Evolutionary conservation across 2,113 vertebrate species (phyloP), one percentile per base, ranked within the genome.

Genomic region (Prietella phreatophila): DNA sequence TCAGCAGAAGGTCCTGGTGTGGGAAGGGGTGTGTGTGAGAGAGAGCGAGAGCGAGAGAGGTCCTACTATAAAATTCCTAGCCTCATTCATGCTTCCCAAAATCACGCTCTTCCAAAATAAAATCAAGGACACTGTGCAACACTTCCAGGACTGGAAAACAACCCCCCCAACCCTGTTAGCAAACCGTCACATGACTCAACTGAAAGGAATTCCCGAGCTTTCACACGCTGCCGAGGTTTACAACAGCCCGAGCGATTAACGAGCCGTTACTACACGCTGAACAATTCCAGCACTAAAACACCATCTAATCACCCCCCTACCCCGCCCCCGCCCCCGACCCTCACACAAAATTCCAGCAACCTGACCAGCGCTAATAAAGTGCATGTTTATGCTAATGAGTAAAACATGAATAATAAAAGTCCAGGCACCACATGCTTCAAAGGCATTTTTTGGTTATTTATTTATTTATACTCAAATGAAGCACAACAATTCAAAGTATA

Each of bases 191-290:
- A 89, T 91, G 91, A 82, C 55, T 93, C 93, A 91, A 92, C 92
- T 94, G 92, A 90, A 93, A 90, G 67, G 91, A 93, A 95, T 95
- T 95, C 94, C 94, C 93, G 84, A 93, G 91, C 92, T 81, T 93
- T 94, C 90, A 92, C 92, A 93, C 91, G 91, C 73, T 86, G 84
- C 22, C 88, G 17, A 65, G 50, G n/a, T 60, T 88, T 80, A 95
- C 95, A 95, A 95, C 93, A 85, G 89, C 69, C 53, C 80, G 61
- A 92, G 94, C 92, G 92, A 93, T 95, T 95, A 95, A 95, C 93
- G 94, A 94, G 93, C 92, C 92, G 92, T 93, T 93, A 93, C 93
- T 91, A 89, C 61, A 89, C 63, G 91, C 85, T 5, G 65, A 84
- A 87, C 91, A 92, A 93, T 93, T 95, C 92, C 89, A 89, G 61